A percentile compares a stretch with the other conserved stretches of the same genome.
Evolutionary conservation across 2,888 invertebrate genomes (phyloP).

Genomic region (Amiota minor): DNA sequence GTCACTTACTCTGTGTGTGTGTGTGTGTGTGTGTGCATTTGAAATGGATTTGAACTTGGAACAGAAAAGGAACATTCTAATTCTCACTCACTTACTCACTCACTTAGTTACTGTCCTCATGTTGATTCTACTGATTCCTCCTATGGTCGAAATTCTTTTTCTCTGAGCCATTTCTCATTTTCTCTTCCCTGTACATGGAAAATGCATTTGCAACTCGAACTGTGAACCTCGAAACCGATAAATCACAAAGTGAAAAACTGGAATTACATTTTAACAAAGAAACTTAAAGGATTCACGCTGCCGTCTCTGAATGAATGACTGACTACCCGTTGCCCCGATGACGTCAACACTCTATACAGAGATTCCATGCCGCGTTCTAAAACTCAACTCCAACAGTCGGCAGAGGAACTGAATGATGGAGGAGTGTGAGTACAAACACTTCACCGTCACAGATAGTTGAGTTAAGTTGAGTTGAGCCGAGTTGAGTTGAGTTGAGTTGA

Average conservation of each 20-base stretch:
- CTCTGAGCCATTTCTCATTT: too few relatives aligned
- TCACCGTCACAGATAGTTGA: not conserved
- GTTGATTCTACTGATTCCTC: too few relatives aligned
- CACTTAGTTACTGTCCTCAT: not conserved
- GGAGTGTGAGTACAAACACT: too few relatives aligned
- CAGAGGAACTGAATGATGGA: too few relatives aligned
- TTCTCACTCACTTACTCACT: not conserved
- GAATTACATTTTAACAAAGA: constrained; percentile 62
- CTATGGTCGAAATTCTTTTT: not conserved
- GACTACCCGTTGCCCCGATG: not conserved
- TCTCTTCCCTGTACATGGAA: constrained; percentile 48
- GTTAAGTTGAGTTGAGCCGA: constrained; percentile 6
- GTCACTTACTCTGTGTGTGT: too few relatives aligned
- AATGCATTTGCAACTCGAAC: constrained; percentile 68
- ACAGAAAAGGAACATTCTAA: not conserved
- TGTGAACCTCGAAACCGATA: constrained; percentile 67
- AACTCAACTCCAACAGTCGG: too few relatives aligned
- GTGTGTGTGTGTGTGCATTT: too few relatives aligned
- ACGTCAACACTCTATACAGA: too few relatives aligned
- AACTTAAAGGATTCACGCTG: constrained; percentile 64
- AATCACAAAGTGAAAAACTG: constrained; percentile 69
- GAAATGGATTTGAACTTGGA: constrained; percentile 25
- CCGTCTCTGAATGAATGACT: constrained; percentile 35
- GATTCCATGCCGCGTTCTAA: too few relatives aligned
- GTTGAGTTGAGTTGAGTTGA: not conserved